A percentile compares a stretch with the other conserved stretches of the same genome.
Conservation (phyloP, 2,888 invertebrate genomes). For the Mactromeris polynyma region DNA sequence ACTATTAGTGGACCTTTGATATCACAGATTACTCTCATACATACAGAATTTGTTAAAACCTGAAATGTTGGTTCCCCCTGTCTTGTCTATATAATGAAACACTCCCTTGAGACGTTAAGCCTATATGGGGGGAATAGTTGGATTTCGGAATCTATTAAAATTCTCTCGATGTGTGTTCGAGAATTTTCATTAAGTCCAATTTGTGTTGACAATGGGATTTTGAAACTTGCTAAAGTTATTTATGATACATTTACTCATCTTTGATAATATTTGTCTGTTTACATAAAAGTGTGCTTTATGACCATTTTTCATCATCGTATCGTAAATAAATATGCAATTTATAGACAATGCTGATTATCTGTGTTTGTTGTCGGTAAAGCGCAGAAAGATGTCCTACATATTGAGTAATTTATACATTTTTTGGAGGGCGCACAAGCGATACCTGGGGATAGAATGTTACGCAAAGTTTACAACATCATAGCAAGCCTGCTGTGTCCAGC, state of each 20-base stretch:
- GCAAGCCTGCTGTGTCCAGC: background rate
- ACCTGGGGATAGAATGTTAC: background rate
- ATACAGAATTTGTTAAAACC: background rate
- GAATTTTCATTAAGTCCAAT: slow-evolving; percentile 8
- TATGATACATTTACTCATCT: slow-evolving; percentile 10
- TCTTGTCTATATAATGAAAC: background rate
- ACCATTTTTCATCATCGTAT: slow-evolving; percentile 23
- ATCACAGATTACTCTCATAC: background rate
- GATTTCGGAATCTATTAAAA: background rate
- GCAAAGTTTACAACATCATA: background rate
- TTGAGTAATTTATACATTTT: background rate
- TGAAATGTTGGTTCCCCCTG: background rate
- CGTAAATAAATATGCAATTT: slow-evolving; percentile 33
- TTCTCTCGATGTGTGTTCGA: background rate
- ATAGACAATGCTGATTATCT: slow-evolving; percentile 13
- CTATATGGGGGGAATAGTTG: background rate
- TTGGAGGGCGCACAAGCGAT: background rate
- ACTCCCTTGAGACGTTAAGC: background rate
- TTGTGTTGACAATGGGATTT: slow-evolving; percentile 23
- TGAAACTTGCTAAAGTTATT: slow-evolving; percentile 27
- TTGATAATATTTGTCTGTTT: slow-evolving; percentile 18
- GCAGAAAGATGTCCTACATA: background rate
- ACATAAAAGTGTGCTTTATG: slow-evolving; percentile 16
- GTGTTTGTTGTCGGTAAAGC: background rate
- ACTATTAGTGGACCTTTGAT: background rate